Base-by-base conservation (phyloP, 2,888 invertebrate genomes). In the Cancer borealis region DNA sequence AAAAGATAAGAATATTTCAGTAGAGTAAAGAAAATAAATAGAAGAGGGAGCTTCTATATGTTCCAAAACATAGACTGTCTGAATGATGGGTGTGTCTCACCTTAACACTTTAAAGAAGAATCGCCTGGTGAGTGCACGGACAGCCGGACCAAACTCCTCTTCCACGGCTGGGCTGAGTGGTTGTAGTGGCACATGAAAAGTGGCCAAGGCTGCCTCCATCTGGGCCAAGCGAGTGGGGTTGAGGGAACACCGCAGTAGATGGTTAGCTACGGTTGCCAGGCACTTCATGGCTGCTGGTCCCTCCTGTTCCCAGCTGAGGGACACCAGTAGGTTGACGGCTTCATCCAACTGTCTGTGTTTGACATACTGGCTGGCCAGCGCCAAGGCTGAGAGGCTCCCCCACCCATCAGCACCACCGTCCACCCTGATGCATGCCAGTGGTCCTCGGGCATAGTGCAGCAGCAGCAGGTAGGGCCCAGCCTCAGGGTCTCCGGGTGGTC, bases 91-190 rank as follows among this genome's bases (percentile, higher is more conserved):
- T 47, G 47, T 88, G 54, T 92, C 96, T 95, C 96, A 98, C 98
- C 98, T 97, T 26, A 99, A 97, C 91, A 99, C 96, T 96, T 98
- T 98, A 96, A 99, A 98, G 96, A 98, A 99, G 97, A 98, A 98
- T 96, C 98, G 97, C 96, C 99, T 97, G 0, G 99, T 98, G 79
- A 99, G 97, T 96, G 98, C 98, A 96, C 98, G 97, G 12, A 99
- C 97, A 96, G 98, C 96, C 96, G 96, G 98, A 87, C 98, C 98
- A 96, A 98, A 98, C 96, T 98, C 98, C 96, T 98, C 97, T 96
- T 98, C 97, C 0, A 98, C 97, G 26, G 98, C 97, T 95, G 97
- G 97, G 93, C 98, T 98, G 88, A 98, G 97, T 0, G 98, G 97
- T 88, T 97, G 97, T 47, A 97, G 97, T 17, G 98, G 98, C 66